Percentiles rank a stretch among this genome's conserved stretches.
Evolutionary conservation across 2,888 invertebrate species (phyloP).

Genomic region (Drosophila picticornis): DNA sequence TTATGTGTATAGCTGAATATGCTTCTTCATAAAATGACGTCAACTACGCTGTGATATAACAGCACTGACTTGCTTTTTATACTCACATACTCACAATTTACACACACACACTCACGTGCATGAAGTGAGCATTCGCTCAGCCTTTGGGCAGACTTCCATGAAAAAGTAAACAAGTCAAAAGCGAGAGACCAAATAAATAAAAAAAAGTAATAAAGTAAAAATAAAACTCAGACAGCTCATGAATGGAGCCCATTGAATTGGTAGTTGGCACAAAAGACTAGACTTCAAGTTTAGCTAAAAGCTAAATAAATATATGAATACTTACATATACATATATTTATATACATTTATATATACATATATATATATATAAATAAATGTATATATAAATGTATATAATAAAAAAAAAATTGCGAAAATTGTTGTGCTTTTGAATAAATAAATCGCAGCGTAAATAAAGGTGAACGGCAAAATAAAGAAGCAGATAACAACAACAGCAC

Average conservation of each 20-base stretch:
- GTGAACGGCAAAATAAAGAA: slow-evolving; percentile 51
- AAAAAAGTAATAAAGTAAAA: slow-evolving; percentile 23
- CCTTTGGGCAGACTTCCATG: slow-evolving; percentile 36
- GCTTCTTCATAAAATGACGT: slow-evolving; percentile 62
- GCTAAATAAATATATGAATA: slow-evolving; percentile 65
- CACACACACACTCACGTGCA: slow-evolving; percentile 8
- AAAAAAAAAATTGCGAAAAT: slow-evolving; percentile 47
- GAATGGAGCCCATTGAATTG: slow-evolving; percentile 74
- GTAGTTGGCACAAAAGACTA: slow-evolving; percentile 72
- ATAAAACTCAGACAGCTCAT: slow-evolving; percentile 58
- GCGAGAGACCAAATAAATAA: slow-evolving; percentile 52
- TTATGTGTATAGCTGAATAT: slow-evolving; percentile 20
- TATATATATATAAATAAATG: slow-evolving; percentile 10
- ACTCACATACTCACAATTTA: not conserved
- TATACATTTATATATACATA: slow-evolving; percentile 49
- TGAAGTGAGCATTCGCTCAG: slow-evolving; percentile 50
- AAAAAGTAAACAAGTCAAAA: slow-evolving; percentile 60
- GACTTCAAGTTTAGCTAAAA: slow-evolving; percentile 76
- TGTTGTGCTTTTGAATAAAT: slow-evolving; percentile 73
- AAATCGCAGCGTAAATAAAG: slow-evolving; percentile 67
- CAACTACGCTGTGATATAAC: slow-evolving; percentile 45
- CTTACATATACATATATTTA: slow-evolving; percentile 7
- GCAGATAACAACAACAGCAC: slow-evolving; percentile 25
- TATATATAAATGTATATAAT: no score
- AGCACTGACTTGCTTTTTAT: slow-evolving; percentile 47